Base-by-base conservation (phyloP, 2,888 invertebrate species). In the Phaonia tiefii region DNA sequence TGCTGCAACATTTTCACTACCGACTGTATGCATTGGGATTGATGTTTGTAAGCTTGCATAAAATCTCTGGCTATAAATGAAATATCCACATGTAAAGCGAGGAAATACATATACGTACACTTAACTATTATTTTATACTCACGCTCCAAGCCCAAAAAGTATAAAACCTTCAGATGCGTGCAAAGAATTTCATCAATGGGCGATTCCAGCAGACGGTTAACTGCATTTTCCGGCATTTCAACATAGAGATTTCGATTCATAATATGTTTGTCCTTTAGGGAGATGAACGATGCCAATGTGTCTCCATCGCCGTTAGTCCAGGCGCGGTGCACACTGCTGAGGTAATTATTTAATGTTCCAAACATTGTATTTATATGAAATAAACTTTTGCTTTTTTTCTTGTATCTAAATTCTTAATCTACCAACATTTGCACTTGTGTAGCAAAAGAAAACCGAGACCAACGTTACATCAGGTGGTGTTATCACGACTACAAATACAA, bases 1-100 rank as follows among this genome's bases (percentile, higher is more conserved):
- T 93, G 92, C 89, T 98, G 97, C 63, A 99, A 92, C 71, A 97
- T 92, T 89, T 96, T 96, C 0, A 95, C 95, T 58, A 98, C 94
- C 0, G 93, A 92, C 84, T 96, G 95, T 0, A 96, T 95, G 85
- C 96, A 93, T 5, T 93, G 91, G 84, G 95, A 94, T 88, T 98
- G 98, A 83, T 94, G 92, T 82, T 93, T 93, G 87, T 96, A 97
- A 0, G 97, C 97, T 70, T 93, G 93, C 87, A 93, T 89, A 82
- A 92, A 94, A 83, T 93, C 92, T 1, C 89, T 86, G 1, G 89
- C 89, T 89, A 82, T 78, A n/a, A n/a, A n/a, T n/a, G n/a, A n/a
- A n/a, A n/a, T n/a, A n/a, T n/a, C n/a, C n/a, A n/a, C n/a, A n/a
- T n/a, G n/a, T n/a, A n/a, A n/a, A n/a, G n/a, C 15, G n/a, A n/a